Evolutionary conservation across 2,797 vertebrate species (phyloP).

Genomic region (Periophthalmus magnuspinnatus): DNA sequence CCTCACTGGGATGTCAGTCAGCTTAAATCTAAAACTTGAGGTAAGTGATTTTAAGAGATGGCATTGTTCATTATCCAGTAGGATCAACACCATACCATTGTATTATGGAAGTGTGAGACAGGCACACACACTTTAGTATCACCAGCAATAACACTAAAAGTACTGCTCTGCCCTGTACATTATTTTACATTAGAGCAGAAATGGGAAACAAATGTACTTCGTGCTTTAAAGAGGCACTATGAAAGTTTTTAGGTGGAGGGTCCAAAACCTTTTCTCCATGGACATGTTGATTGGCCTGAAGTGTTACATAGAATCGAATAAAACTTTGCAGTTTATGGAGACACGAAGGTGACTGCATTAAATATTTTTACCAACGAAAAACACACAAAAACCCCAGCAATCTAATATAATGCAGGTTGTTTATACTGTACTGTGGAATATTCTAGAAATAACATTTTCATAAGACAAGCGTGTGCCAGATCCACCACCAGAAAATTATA

Average conservation of each 20-base stretch:
- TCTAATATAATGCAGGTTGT: too few relatives aligned
- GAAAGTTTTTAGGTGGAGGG: background rate
- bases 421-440: too few relatives aligned
- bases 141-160: slow-evolving; percentile 7
- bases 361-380: too few relatives aligned
- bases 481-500: too few relatives aligned
- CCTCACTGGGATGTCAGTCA: slow-evolving; percentile 18
- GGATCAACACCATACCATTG: slow-evolving; percentile 51
- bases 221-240: background rate
- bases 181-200: background rate
- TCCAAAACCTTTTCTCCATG: background rate
- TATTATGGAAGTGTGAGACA: slow-evolving; percentile 32
- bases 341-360: too few relatives aligned
- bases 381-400: too few relatives aligned
- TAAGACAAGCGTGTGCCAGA: too few relatives aligned
- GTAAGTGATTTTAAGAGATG: slow-evolving; percentile 15
- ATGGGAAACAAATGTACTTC: background rate
- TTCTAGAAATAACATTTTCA: too few relatives aligned
- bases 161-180: background rate
- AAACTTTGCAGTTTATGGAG: background rate
- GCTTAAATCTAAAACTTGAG: slow-evolving; percentile 30
- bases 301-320: background rate
- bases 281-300: too few relatives aligned
- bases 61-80: slow-evolving; percentile 29
- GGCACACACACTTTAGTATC: slow-evolving; percentile 33